Evolutionary conservation across 2,888 invertebrate genomes (phyloP).

Genomic region (Sphaeridia pumilis): DNA sequence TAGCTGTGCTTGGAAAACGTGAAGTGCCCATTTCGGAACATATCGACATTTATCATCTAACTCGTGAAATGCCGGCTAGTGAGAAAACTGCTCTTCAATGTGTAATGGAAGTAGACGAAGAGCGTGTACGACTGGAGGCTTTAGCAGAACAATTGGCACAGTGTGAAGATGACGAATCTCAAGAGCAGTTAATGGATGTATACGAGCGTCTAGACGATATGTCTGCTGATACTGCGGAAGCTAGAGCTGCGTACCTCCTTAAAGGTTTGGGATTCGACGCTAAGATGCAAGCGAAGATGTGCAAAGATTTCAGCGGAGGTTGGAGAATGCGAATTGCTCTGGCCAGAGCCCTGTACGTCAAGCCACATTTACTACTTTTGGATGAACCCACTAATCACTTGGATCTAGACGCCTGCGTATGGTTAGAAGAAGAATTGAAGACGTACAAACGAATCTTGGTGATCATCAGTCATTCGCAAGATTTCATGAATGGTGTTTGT

Average conservation of each 20-base stretch:
- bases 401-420: conserved; percentile 91
- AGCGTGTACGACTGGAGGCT: conserved; percentile 77
- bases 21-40: conserved; percentile 93
- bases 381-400: conserved; percentile 48
- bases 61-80: conserved; percentile 95
- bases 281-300: conserved; percentile 51
- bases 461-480: conserved; percentile 97
- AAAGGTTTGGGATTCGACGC: conserved; percentile 89
- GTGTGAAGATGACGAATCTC: conserved; percentile 77
- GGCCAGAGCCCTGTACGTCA: conserved; percentile 42
- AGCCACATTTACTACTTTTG: conserved; percentile 47
- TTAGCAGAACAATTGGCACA: conserved; percentile 80
- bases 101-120: conserved; percentile 97
- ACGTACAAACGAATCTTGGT: conserved; percentile 92
- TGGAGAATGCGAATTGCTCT: conserved; percentile 53
- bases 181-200: conserved; percentile 93
- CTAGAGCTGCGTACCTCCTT: conserved; percentile 84
- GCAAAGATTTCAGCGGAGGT: conserved; percentile 54
- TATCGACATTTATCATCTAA: conserved; percentile 94
- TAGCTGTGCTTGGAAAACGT: conserved; percentile 80
- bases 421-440: conserved; percentile 96
- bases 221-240: conserved; percentile 88
- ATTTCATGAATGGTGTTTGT: conserved; percentile 96
- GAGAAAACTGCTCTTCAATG: conserved; percentile 89
- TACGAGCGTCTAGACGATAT: conserved; percentile 96